These are phyloP conservation scores for Allolobophora icterica DNA, from an alignment of 2,888 invertebrate species.

Conservation along the genomic window DNA sequence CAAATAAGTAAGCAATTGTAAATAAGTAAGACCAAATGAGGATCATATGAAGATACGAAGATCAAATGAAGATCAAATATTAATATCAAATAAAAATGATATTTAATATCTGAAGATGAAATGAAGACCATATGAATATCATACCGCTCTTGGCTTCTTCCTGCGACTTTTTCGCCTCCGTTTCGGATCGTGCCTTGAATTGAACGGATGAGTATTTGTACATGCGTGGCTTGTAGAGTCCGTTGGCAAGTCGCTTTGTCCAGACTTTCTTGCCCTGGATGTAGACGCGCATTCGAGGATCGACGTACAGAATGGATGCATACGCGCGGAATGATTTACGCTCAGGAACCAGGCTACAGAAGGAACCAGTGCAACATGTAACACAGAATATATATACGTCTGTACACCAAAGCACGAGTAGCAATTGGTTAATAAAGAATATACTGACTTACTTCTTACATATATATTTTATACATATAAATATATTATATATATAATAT, in stretches of 20 bases:
- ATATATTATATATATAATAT: too few species aligned
- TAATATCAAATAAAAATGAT: too few species aligned
- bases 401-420: too few species aligned
- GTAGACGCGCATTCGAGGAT: conserved; percentile 67
- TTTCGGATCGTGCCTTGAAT: conserved; percentile 65
- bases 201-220: conserved; percentile 65
- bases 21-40: too few species aligned
- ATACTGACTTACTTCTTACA: too few species aligned
- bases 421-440: too few species aligned
- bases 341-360: conserved; percentile 56
- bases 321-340: conserved; percentile 66
- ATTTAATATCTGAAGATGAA: too few species aligned
- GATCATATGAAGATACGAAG: too few species aligned
- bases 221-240: conserved; percentile 63
- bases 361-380: background rate
- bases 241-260: conserved; percentile 62
- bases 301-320: conserved; percentile 66
- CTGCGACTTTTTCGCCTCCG: conserved; percentile 61
- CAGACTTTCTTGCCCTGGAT: conserved; percentile 65
- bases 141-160: conserved; percentile 57
- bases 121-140: background rate
- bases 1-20: too few species aligned
- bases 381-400: background rate
- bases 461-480: too few species aligned
- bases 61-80: too few species aligned